Base-by-base conservation (phyloP, 2,797 vertebrate species). In the Staurois parvus region DNA sequence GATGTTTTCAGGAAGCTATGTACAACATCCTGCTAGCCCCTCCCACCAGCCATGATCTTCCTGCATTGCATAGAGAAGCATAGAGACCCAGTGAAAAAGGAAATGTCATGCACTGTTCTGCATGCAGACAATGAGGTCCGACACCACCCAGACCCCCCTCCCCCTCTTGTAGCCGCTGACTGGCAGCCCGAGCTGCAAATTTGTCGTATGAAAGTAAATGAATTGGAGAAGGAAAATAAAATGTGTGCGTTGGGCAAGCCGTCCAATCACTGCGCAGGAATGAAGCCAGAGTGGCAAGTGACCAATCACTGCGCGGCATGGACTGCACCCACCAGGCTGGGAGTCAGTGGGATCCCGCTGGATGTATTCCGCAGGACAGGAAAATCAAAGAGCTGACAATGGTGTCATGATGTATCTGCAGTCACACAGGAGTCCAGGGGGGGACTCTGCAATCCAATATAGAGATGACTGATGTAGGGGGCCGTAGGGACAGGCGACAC, bases 281-380 rank as follows among this genome's bases (percentile, higher is more conserved):
- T 11, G 67, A 82, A 77, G 37, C 37, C 0, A 73, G 78, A 85
- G 73, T 72, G 81, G 79, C 45, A 76, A 13, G 70, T 26, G 52
- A 70, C 72, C 84, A 88, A 52, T 56, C 75, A 77, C 80, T 72
- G 81, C 32, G 12, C 17, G 74, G 73, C 62, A 85, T 85, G 40
- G 82, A 0, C 2, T 0, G 7, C 72, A 87, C 52, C 79, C 28
- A 24, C 19, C 70, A 72, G 32, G 7, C 6, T 76, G 85, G 1
- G 2, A 19, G 70, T 76, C 59, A 6, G 5, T 59, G 68, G 40
- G 83, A 85, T 72, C 6, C 17, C 64, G 0, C 72, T 17, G 73
- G 64, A 72, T 42, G 42, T 69, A 10, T 79, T 26, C 52, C 37
- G 4, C 15, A 83, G 83, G 40, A 74, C 74, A 2, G 17, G 17